Conservation (phyloP, 2,113 vertebrate genomes). For the Nannobrachium achirus region DNA sequence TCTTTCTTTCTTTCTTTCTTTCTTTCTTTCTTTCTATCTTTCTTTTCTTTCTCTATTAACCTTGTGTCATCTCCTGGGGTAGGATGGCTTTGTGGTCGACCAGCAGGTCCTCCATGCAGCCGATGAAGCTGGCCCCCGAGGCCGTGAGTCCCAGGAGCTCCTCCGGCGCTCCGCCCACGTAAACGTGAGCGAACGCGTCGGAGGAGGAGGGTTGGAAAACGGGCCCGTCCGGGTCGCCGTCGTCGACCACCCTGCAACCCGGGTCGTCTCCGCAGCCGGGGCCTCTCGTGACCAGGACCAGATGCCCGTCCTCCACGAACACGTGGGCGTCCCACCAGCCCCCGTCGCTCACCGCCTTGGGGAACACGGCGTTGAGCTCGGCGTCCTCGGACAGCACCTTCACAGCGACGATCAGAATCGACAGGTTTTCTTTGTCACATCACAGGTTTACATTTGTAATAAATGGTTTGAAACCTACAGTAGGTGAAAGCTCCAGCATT, state of each 20-base stretch:
- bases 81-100: constrained; percentile 79
- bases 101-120: constrained; percentile 88
- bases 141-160: constrained; percentile 57
- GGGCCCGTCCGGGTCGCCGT: constrained; percentile 30
- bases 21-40: too few species aligned
- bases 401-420: too few species aligned
- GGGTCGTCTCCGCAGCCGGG: constrained; percentile 65
- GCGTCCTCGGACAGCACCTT: constrained; percentile 56
- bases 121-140: constrained; percentile 78
- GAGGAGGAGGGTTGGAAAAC: constrained; percentile 51
- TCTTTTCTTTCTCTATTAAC: too few species aligned
- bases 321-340: constrained; percentile 82
- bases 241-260: constrained; percentile 68
- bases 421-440: too few species aligned
- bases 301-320: constrained; percentile 46
- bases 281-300: constrained; percentile 78
- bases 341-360: constrained; percentile 80
- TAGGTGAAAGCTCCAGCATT: too few species aligned
- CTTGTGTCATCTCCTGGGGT: constrained; percentile 54
- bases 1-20: too few species aligned
- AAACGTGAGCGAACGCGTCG: constrained; percentile 41
- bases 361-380: constrained; percentile 54
- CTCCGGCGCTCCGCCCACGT: constrained; percentile 79
- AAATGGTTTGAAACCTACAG: too few species aligned
- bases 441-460: too few species aligned